phyloP scores from a whole-genome alignment of 2,888 invertebrate genomes.

The Hanleya hanleyi region DNA sequence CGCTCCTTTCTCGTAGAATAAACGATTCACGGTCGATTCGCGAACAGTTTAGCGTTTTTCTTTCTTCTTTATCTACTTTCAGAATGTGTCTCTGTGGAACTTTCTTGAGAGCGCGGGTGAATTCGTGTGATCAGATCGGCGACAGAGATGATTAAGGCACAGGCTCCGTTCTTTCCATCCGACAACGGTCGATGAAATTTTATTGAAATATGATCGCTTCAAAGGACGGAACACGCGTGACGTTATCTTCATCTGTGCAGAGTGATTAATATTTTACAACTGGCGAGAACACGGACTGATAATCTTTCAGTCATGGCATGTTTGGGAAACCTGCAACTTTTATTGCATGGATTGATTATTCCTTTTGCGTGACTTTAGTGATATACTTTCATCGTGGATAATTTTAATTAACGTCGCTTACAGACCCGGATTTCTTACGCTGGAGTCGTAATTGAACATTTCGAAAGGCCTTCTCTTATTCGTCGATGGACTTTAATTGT shows the following conservation, averaged over 20 bases:
- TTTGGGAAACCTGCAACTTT: constrained; percentile 4
- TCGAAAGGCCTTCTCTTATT: not conserved
- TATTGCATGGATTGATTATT: constrained; percentile 7
- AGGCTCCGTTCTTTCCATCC: not conserved
- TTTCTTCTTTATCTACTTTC: not conserved
- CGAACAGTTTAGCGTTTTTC: not conserved
- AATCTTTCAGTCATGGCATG: too few relatives aligned
- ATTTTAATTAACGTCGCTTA: too few relatives aligned
- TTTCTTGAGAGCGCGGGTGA: not conserved
- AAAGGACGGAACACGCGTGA: not conserved
- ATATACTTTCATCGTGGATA: too few relatives aligned
- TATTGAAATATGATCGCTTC: constrained; percentile 5
- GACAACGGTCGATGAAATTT: not conserved
- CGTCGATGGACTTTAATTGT: not conserved
- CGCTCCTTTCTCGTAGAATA: not conserved
- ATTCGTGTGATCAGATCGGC: not conserved
- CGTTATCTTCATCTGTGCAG: not conserved
- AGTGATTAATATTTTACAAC: constrained; percentile 10
- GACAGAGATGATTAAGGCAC: not conserved
- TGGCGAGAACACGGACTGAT: not conserved
- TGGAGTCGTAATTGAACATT: constrained; percentile 1
- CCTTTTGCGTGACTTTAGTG: not conserved
- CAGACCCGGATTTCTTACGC: too few relatives aligned
- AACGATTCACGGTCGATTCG: not conserved
- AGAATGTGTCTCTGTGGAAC: not conserved